Percentiles rank a stretch among this genome's conserved stretches.
These are phyloP conservation scores for Myotis findleyi DNA, from an alignment of 2,797 vertebrate species.

Conservation along the genomic window DNA sequence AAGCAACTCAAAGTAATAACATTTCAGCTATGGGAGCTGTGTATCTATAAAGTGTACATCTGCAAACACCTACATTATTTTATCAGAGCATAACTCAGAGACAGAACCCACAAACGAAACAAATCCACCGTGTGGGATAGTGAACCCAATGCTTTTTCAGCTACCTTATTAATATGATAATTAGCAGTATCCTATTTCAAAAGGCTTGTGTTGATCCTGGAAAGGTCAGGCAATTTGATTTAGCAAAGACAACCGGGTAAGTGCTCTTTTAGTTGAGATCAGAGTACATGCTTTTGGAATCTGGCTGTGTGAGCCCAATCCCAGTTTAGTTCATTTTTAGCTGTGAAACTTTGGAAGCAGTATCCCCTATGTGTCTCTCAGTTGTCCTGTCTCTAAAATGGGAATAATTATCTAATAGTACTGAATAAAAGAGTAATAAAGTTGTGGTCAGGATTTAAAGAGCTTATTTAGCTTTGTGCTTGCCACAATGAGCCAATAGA, in stretches of 20 bases:
- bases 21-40: background rate
- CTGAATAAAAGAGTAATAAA: slow-evolving; percentile 1
- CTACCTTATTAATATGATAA: background rate
- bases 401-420: background rate
- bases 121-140: background rate
- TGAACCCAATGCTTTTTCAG: background rate
- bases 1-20: background rate
- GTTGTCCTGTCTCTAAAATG: background rate
- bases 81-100: background rate
- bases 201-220: background rate
- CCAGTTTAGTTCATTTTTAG: too few species aligned
- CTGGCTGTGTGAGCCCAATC: background rate
- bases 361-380: background rate
- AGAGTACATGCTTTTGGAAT: background rate
- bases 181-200: background rate
- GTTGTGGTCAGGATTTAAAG: background rate
- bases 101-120: background rate
- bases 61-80: background rate
- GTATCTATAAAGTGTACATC: background rate
- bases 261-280: background rate
- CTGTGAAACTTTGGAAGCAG: background rate
- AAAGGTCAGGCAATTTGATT: background rate
- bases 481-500: background rate
- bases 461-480: background rate
- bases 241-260: background rate